phyloP scores from a whole-genome alignment of 2,888 invertebrate genomes.

The Tricholauxania praeusta region DNA sequence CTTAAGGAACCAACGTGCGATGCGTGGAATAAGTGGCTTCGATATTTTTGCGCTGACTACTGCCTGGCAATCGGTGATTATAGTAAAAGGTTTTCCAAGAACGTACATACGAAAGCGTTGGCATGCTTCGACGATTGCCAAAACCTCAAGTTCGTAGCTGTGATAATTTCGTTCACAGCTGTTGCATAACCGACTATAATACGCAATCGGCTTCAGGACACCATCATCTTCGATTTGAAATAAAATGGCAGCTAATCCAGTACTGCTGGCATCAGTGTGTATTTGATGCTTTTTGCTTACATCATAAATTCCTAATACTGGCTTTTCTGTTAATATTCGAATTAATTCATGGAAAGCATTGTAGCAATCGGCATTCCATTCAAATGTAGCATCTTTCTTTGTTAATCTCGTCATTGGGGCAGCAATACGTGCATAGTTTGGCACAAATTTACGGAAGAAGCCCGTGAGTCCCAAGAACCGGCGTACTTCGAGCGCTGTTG shows the following conservation, averaged over 20 bases:
- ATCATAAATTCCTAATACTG: conserved; percentile 35
- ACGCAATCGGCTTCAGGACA: conserved; percentile 3
- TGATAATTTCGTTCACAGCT: background rate
- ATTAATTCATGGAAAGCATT: background rate
- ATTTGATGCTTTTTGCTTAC: conserved; percentile 35
- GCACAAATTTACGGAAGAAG: conserved; percentile 43
- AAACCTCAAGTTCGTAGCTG: background rate
- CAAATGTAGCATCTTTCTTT: conserved; percentile 19
- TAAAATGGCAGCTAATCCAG: conserved; percentile 31
- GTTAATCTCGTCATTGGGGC: conserved; percentile 49
- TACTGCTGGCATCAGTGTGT: conserved; percentile 37
- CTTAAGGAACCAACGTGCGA: conserved; percentile 1
- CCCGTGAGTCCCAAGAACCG: conserved; percentile 54
- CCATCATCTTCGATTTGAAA: conserved; percentile 22
- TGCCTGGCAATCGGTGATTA: conserved; percentile 39
- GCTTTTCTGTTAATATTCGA: conserved; percentile 11
- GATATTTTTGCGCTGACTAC: background rate
- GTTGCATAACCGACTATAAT: background rate
- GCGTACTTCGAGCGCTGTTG: conserved; percentile 49
- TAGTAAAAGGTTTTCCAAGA: conserved; percentile 39
- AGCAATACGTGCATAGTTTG: conserved; percentile 46
- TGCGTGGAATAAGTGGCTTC: background rate
- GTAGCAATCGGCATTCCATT: background rate
- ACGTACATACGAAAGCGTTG: conserved; percentile 43
- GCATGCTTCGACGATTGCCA: conserved; percentile 1